These are phyloP conservation scores for Ellobium chinense DNA, from an alignment of 2,888 invertebrate genomes.

Conservation along the genomic window DNA sequence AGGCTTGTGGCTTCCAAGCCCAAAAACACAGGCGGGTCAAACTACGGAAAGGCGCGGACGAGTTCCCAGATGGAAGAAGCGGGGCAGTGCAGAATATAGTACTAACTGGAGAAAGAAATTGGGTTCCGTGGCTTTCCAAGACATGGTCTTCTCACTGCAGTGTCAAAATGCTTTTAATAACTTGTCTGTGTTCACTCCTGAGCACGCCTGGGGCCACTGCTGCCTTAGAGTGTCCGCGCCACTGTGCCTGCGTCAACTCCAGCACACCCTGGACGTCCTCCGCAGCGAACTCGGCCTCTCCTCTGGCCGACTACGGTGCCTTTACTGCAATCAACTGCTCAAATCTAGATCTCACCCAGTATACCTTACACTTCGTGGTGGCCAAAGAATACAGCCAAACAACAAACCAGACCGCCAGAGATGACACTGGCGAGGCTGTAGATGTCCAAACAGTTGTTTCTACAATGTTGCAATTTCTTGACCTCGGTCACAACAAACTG, in stretches of 20 bases:
- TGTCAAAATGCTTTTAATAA: no score
- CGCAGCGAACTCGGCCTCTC: not conserved
- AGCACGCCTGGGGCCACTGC: not conserved
- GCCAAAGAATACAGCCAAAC: slow-evolving; percentile 22
- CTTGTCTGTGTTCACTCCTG: not conserved
- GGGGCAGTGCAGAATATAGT: no score
- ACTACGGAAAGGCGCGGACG: no score
- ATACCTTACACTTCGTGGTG: not conserved
- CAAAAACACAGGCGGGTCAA: no score
- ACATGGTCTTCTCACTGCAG: no score
- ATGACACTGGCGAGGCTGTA: slow-evolving; percentile 48
- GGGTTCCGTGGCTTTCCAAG: no score
- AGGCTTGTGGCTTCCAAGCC: no score
- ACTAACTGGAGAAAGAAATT: no score
- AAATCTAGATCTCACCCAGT: slow-evolving; percentile 25
- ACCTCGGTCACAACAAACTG: slow-evolving; percentile 64
- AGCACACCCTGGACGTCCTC: not conserved
- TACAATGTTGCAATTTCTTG: slow-evolving; percentile 49
- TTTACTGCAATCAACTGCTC: slow-evolving; percentile 35
- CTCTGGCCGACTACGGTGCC: not conserved
- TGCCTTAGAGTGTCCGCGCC: not conserved
- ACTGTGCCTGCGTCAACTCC: not conserved
- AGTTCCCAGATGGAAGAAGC: no score
- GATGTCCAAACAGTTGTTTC: no score
- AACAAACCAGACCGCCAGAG: slow-evolving; percentile 22